Evolutionary conservation across 2,113 vertebrate genomes (phyloP), one percentile per base, ranked within the genome.

Genomic region (Bettongia penicillata): DNA sequence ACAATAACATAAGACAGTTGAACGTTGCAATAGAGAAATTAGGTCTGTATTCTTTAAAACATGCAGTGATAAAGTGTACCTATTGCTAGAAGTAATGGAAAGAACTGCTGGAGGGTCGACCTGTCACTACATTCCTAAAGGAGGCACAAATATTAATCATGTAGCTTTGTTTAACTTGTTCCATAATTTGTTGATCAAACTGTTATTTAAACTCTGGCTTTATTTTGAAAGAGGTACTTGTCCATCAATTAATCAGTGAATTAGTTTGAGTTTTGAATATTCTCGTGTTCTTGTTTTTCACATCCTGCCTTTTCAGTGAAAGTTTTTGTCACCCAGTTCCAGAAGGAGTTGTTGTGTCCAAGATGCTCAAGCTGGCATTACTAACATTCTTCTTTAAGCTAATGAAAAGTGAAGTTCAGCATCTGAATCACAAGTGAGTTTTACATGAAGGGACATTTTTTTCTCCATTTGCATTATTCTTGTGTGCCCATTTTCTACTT

Each of bases 351-450:
- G 96, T 90, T 96, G 98, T 98, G 89, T 98, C 99, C 95, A 99
- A 99, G 90, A 90, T 97, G n/a, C 98, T 99, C 97, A 97, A 99
- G 93, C 97, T 98, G 96, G 97, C 98, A 94, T 97, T 99, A 55
- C 97, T 99, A 97, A 99, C 98, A 94, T 99, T 99, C 98, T 97
- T 99, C 93, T 98, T 99, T 53, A 99, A 98, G 97, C 97, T 99
- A 93, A 98, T 99, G 96, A 99, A 99, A 98, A 99, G 98, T 91
- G 99, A 99, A 98, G 99, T 99, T 14, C 98, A 98, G 53, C 98
- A 99, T 93, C 90, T 99, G 93, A 99, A 95, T 96, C 96, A 98
- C 95, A 98, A 99, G 99, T 99, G 98, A 97, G 97, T 84, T 97
- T 97, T 14, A 25, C 37, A 57, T 90, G 89, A 91, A 95, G 93